Conservation (phyloP, 2,797 vertebrate genomes). For the Acipenser transmontanus region DNA sequence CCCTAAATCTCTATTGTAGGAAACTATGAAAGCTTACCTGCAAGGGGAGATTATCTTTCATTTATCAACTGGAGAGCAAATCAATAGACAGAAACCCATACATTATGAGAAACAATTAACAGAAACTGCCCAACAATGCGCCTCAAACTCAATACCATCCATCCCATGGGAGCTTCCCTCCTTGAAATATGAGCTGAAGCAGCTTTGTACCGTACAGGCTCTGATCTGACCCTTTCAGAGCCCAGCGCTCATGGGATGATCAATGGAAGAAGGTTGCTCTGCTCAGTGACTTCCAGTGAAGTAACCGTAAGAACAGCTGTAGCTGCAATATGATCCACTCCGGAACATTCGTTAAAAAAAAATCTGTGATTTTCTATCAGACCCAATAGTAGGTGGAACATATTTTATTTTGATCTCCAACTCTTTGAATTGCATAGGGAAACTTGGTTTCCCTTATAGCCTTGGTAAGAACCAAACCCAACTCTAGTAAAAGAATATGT, state of each 20-base stretch:
- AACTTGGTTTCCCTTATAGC: neutral
- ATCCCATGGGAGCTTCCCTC: neutral
- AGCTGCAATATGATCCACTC: no score
- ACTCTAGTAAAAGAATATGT: constrained; percentile 5
- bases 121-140: constrained; percentile 1
- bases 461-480: constrained; percentile 2
- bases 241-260: constrained; percentile 3
- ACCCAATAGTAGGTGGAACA: no score
- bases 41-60: constrained; percentile 13
- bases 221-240: neutral
- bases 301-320: neutral
- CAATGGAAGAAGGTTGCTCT: neutral
- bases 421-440: neutral
- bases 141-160: neutral
- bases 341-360: no score
- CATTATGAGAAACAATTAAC: constrained; percentile 16
- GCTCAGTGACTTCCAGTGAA: neutral
- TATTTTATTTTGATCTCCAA: no score
- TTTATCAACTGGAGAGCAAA: constrained; percentile 12
- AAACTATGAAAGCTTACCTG: constrained; percentile 11
- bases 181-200: no score
- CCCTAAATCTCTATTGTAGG: constrained; percentile 7
- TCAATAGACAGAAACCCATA: constrained; percentile 13
- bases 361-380: no score
- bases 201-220: neutral